A percentile compares a stretch with the other conserved stretches of the same genome.
Evolutionary conservation across 2,113 vertebrate species (phyloP).

Genomic region (Hyaena hyaena): DNA sequence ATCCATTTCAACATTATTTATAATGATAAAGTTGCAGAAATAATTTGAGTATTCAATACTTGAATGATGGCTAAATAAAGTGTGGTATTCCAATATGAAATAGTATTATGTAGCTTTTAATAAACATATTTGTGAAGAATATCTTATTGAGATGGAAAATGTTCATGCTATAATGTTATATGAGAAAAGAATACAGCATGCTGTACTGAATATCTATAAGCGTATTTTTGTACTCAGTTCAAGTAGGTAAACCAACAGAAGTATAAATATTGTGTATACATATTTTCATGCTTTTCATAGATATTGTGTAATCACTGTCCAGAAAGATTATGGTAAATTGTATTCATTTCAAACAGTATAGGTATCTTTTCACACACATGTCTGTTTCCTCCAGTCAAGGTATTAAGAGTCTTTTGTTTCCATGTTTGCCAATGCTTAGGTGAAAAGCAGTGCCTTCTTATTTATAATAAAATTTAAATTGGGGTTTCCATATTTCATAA

Average conservation of each 20-base stretch:
- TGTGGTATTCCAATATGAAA: neutral
- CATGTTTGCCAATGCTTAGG: neutral
- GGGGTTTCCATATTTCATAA: neutral
- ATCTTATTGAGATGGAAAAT: neutral
- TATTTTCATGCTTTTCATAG: neutral
- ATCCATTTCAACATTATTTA: neutral
- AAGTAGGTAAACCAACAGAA: neutral
- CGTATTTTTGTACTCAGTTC: neutral
- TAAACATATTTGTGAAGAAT: neutral
- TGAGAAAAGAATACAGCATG: neutral
- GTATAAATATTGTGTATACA: neutral
- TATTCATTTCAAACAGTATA: neutral
- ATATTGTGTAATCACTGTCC: neutral
- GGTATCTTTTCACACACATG: neutral
- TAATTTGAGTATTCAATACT: neutral
- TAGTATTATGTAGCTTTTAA: neutral
- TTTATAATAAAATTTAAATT: conserved; percentile 18
- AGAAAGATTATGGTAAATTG: neutral
- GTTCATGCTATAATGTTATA: neutral
- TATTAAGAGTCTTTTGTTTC: neutral
- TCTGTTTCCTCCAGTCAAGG: neutral
- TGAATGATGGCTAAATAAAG: neutral
- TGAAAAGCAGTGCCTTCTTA: neutral
- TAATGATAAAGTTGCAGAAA: neutral
- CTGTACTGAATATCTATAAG: neutral